A percentile compares a stretch with the other conserved stretches of the same genome.
phyloP scores from a whole-genome alignment of 2,113 vertebrate genomes.

The Arothron firmamentum region DNA sequence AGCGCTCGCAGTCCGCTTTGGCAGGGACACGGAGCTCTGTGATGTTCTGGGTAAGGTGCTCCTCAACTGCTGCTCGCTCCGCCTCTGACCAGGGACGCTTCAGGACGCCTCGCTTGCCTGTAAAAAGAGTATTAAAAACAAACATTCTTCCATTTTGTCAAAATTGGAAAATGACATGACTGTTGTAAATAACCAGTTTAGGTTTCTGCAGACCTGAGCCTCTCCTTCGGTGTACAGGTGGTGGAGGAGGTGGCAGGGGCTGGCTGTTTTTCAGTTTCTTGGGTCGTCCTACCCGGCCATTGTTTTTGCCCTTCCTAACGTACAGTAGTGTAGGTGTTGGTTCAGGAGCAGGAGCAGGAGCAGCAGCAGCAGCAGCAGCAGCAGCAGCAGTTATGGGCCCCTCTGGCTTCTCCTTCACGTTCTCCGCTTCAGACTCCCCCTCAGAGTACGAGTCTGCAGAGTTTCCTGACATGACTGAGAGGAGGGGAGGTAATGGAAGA shows the following conservation, averaged over 20 bases:
- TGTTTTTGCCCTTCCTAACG: conserved; percentile 68
- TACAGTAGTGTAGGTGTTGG: conserved; percentile 60
- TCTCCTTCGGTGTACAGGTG: conserved; percentile 52
- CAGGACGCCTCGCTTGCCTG: conserved; percentile 78
- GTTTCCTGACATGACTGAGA: conserved; percentile 78
- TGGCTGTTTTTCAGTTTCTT: conserved; percentile 67
- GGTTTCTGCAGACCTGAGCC: conserved; percentile 61
- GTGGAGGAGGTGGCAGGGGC: conserved; percentile 7
- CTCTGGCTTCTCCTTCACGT: conserved; percentile 63
- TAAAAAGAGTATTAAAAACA: not conserved
- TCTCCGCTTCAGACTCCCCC: conserved; percentile 72
- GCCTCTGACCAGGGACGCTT: conserved; percentile 80
- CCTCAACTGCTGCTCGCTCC: conserved; percentile 74
- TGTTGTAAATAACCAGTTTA: not conserved
- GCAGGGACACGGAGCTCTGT: conserved; percentile 74
- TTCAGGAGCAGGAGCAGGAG: conserved; percentile 16
- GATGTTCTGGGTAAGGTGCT: conserved; percentile 77
- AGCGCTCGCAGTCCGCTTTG: conserved; percentile 79
- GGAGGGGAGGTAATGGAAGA: not conserved
- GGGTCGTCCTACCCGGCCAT: conserved; percentile 65
- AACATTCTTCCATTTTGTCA: not conserved
- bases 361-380: conserved; percentile 14
- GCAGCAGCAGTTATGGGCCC: not conserved
- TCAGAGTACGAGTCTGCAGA: conserved; percentile 77
- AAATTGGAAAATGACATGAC: not conserved